Conservation (phyloP, 1,140 invertebrate species). For the Drosophila prosaltans region DNA sequence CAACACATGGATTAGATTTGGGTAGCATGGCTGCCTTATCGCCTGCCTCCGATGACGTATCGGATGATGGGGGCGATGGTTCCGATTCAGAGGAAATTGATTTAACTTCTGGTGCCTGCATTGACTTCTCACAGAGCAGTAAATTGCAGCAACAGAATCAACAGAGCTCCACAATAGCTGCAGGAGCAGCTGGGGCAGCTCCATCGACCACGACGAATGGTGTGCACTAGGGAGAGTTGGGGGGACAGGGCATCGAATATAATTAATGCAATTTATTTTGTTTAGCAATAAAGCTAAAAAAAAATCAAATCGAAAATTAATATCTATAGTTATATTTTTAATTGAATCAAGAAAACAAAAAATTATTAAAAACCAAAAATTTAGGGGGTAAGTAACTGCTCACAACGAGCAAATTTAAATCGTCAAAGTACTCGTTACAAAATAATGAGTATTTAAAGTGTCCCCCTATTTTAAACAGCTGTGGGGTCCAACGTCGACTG, state of each 20-base stretch:
- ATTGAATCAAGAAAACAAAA: no score
- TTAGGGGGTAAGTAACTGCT: no score
- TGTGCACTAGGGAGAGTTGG: slow-evolving; percentile 45
- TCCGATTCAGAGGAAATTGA: slow-evolving; percentile 83
- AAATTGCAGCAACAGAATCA: slow-evolving; percentile 67
- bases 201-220: slow-evolving; percentile 50
- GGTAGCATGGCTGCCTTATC: slow-evolving; percentile 54
- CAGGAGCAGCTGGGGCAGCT: slow-evolving; percentile 21
- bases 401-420: no score
- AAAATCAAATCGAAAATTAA: neutral
- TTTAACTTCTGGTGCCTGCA: slow-evolving; percentile 80
- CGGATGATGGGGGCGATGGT: slow-evolving; percentile 74
- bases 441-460: neutral
- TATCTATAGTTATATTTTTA: no score
- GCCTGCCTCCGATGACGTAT: slow-evolving; percentile 63
- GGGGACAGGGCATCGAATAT: slow-evolving; percentile 3
- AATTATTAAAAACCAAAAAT: no score
- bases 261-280: slow-evolving; percentile 48
- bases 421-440: neutral
- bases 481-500: no score
- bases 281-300: slow-evolving; percentile 50
- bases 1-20: slow-evolving; percentile 52
- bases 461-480: neutral
- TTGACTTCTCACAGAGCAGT: slow-evolving; percentile 82
- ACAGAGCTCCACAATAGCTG: slow-evolving; percentile 34